Conservation (phyloP, 2,113 vertebrate genomes). For the Aphyosemion australe region DNA sequence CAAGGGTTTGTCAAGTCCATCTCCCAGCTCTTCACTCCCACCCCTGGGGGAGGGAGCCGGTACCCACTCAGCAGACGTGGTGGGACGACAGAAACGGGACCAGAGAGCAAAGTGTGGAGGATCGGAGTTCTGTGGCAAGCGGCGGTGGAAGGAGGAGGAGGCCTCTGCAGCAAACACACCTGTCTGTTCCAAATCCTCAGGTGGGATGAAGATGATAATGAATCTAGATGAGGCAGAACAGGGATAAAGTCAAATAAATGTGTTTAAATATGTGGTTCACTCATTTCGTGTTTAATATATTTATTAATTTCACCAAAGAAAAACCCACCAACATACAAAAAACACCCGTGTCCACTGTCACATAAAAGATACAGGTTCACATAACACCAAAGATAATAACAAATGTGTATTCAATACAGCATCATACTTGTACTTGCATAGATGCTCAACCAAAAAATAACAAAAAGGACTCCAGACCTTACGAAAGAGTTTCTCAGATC, state of each 20-base stretch:
- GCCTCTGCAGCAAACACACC: background rate
- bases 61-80: conserved; percentile 85
- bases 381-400: too few species aligned
- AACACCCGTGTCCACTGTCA: too few species aligned
- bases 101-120: conserved; percentile 30
- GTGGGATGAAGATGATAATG: conserved; percentile 13
- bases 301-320: too few species aligned
- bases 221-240: conserved; percentile 24
- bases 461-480: too few species aligned
- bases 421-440: too few species aligned
- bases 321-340: too few species aligned
- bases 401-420: too few species aligned
- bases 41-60: conserved; percentile 94
- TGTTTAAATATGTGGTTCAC: background rate
- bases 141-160: conserved; percentile 6
- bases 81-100: conserved; percentile 60
- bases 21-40: conserved; percentile 86
- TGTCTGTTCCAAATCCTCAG: conserved; percentile 35
- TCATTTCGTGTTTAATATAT: too few species aligned
- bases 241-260: conserved; percentile 16
- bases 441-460: too few species aligned
- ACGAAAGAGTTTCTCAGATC: too few species aligned
- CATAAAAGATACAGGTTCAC: too few species aligned
- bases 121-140: conserved; percentile 2
- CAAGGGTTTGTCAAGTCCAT: conserved; percentile 93